These are phyloP conservation scores for Axis porcinus DNA, from an alignment of 2,113 vertebrate species.

Conservation along the genomic window DNA sequence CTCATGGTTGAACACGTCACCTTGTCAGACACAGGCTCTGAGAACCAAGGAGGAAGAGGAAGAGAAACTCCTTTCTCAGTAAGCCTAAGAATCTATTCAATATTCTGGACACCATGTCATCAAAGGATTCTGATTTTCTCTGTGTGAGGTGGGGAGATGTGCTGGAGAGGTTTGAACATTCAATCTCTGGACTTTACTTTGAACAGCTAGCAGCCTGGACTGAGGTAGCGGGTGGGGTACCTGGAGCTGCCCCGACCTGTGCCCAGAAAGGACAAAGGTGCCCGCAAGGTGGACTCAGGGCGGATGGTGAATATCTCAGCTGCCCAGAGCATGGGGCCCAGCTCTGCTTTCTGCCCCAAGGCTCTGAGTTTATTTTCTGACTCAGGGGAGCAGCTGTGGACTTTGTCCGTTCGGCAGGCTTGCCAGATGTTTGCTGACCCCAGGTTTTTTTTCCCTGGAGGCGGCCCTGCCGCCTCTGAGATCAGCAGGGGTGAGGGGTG, in stretches of 20 bases:
- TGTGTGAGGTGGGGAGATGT: background rate
- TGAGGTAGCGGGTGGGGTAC: fast-evolving
- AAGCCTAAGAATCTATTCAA: background rate
- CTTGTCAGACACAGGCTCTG: background rate
- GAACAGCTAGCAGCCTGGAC: background rate
- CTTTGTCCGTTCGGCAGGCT: constrained; percentile 34
- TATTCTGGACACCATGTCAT: background rate
- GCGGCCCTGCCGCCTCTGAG: background rate
- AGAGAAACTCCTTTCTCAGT: background rate
- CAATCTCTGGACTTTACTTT: background rate
- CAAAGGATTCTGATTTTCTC: background rate
- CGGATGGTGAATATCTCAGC: background rate
- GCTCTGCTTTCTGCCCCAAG: background rate
- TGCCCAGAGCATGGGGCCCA: background rate
- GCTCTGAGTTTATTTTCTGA: constrained; percentile 8
- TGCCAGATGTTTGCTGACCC: background rate
- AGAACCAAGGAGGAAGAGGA: background rate
- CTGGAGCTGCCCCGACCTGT: background rate
- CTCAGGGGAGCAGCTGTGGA: constrained; percentile 17
- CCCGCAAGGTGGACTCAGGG: background rate
- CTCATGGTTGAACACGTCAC: background rate
- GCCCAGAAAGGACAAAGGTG: background rate
- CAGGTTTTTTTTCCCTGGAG: background rate
- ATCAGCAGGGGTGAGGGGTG: background rate
- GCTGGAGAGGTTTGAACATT: background rate